These are phyloP conservation scores for Marisa cornuarietis DNA, from an alignment of 1,140 invertebrate genomes.

Conservation along the genomic window DNA sequence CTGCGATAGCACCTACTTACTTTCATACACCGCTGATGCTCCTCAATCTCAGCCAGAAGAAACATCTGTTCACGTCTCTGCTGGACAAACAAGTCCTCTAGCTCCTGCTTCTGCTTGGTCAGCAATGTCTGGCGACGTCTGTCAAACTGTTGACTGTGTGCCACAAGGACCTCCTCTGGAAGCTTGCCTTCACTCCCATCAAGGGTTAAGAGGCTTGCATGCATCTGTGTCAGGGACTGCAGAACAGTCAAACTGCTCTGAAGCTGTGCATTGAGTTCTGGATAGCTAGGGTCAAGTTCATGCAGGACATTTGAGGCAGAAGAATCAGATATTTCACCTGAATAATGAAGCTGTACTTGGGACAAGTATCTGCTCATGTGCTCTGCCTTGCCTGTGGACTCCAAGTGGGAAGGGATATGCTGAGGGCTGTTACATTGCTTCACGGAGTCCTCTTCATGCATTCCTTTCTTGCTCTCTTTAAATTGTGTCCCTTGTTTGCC, in stretches of 20 bases:
- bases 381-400: slow-evolving; percentile 44
- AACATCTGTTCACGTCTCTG: slow-evolving; percentile 46
- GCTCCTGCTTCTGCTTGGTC: slow-evolving; percentile 45
- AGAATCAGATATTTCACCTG: slow-evolving; percentile 12
- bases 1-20: background rate
- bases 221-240: slow-evolving; percentile 26
- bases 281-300: background rate
- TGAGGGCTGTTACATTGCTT: slow-evolving; percentile 17
- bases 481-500: background rate
- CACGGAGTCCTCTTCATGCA: slow-evolving; percentile 7
- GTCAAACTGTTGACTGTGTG: slow-evolving; percentile 44
- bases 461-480: background rate
- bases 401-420: slow-evolving; percentile 20
- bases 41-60: slow-evolving; percentile 44
- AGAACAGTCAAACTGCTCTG: slow-evolving; percentile 12
- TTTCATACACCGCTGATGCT: slow-evolving; percentile 33
- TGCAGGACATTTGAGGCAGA: background rate
- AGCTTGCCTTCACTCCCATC: background rate
- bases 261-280: background rate
- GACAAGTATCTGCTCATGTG: slow-evolving; percentile 51
- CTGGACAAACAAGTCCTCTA: slow-evolving; percentile 43
- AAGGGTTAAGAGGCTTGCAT: background rate
- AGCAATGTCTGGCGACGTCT: slow-evolving; percentile 37
- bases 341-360: slow-evolving; percentile 48
- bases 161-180: slow-evolving; percentile 39